These are phyloP conservation scores for Drosophila parthenogenetica DNA, from an alignment of 2,888 invertebrate genomes.

Conservation along the genomic window DNA sequence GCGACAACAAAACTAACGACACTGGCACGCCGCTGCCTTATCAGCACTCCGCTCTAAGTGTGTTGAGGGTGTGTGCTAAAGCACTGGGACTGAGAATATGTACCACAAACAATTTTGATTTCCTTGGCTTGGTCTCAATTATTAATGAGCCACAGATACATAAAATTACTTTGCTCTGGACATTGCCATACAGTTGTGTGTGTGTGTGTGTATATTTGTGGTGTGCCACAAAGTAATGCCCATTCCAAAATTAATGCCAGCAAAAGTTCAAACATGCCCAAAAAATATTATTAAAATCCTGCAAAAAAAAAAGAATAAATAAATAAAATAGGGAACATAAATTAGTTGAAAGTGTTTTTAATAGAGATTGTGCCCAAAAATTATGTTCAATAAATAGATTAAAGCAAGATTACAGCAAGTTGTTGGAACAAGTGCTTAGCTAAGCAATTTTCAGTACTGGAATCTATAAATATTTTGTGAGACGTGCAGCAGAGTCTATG, in stretches of 20 bases:
- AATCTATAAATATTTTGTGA: too few species aligned
- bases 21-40: conserved; percentile 51
- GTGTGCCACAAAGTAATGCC: conserved; percentile 7
- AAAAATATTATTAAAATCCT: conserved; percentile 13
- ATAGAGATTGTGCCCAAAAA: not conserved
- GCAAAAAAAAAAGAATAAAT: not conserved
- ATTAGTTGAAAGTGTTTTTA: not conserved
- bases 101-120: conserved; percentile 64
- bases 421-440: too few species aligned
- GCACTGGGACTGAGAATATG: not conserved
- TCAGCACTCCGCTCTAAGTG: conserved; percentile 44
- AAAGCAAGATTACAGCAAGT: not conserved
- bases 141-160: conserved; percentile 68
- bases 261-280: conserved; percentile 11
- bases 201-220: conserved; percentile 2
- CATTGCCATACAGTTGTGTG: conserved; percentile 11
- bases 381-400: not conserved
- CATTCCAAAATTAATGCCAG: conserved; percentile 22
- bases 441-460: too few species aligned
- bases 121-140: conserved; percentile 61
- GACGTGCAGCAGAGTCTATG: too few species aligned
- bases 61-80: not conserved
- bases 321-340: not conserved
- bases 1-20: conserved; percentile 63
- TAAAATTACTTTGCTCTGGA: conserved; percentile 56